phyloP scores from a whole-genome alignment of 2,797 vertebrate species.

The Loriculus beryllinus region DNA sequence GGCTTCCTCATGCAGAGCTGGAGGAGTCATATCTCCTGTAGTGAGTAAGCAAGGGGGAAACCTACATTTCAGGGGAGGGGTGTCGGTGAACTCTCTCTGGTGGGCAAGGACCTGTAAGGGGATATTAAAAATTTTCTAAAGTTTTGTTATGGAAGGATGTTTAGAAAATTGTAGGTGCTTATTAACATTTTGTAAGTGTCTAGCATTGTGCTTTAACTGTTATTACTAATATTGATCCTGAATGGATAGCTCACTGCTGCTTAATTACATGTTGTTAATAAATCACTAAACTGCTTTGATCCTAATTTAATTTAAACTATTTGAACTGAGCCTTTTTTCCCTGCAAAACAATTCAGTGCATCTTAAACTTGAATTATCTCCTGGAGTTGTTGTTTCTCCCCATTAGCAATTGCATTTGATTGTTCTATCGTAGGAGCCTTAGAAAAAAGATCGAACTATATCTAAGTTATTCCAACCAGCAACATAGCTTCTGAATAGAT shows the following conservation, averaged over 20 bases:
- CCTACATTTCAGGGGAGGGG: accelerated
- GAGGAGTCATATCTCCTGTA: accelerated
- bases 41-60: not conserved
- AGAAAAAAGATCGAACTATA: not conserved
- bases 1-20: not conserved
- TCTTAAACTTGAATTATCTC: not conserved
- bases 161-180: not conserved
- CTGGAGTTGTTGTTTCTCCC: not conserved
- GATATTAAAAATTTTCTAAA: not conserved
- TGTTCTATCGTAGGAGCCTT: not conserved
- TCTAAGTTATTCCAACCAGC: not conserved
- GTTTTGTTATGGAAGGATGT: not conserved
- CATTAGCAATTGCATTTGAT: not conserved
- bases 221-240: not conserved
- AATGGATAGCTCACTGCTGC: not conserved
- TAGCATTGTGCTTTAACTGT: not conserved
- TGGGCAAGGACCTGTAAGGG: not conserved
- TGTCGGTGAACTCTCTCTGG: not conserved
- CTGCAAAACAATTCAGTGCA: not conserved
- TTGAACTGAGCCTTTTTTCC: not conserved
- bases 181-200: not conserved
- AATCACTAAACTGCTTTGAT: not conserved
- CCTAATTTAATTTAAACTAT: not conserved
- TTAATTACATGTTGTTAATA: not conserved
- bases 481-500: not conserved